phyloP scores from a whole-genome alignment of 2,888 invertebrate species.

The Chloroclysta siterata region DNA sequence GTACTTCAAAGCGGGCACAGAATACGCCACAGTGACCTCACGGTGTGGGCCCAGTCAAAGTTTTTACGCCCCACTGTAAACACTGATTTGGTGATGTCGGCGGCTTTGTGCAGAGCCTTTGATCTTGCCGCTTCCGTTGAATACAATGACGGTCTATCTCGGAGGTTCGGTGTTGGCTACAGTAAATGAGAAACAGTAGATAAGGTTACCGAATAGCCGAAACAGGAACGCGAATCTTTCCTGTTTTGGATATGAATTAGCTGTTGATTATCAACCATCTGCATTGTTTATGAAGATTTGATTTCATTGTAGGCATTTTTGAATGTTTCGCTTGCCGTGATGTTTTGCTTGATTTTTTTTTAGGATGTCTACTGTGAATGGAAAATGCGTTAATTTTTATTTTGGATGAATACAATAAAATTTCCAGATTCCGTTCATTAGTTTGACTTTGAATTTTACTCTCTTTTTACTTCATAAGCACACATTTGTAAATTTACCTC shows the following conservation, averaged over 20 bases:
- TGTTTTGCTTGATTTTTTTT: no score
- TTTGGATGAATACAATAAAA: no score
- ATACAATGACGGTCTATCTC: constrained; percentile 68
- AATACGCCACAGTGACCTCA: constrained; percentile 33
- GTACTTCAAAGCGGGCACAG: constrained; percentile 57
- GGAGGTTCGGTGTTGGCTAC: constrained; percentile 45
- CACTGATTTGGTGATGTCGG: constrained; percentile 68
- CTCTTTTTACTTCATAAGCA: no score
- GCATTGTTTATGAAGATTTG: no score
- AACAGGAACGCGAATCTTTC: not conserved
- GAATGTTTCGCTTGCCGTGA: no score
- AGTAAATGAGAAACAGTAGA: constrained; percentile 48
- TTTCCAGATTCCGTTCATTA: no score
- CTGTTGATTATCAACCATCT: not conserved
- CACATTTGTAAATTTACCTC: no score
- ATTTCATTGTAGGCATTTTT: no score
- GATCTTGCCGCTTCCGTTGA: constrained; percentile 78
- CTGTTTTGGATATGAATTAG: not conserved
- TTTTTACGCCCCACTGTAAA: constrained; percentile 71
- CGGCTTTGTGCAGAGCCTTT: constrained; percentile 59
- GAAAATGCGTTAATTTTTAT: no score
- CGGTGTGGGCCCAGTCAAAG: constrained; percentile 67
- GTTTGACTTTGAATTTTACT: no score
- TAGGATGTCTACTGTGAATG: no score
- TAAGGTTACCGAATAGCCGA: constrained; percentile 31